Evolutionary conservation across 2,888 invertebrate species (phyloP).

Genomic region (Corythucha ciliata): DNA sequence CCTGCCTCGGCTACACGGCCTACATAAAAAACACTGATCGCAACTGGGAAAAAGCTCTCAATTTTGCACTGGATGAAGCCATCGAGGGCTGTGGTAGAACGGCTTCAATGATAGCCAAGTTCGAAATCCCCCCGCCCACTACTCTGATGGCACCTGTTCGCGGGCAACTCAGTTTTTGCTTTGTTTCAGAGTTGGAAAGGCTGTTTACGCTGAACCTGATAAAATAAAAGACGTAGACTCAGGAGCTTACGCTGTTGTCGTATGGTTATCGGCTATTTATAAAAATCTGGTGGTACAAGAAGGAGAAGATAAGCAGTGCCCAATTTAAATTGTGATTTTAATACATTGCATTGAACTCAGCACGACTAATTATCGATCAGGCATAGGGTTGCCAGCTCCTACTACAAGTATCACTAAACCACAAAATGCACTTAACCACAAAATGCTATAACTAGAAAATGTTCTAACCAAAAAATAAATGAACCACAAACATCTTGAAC

Average conservation of each 20-base stretch:
- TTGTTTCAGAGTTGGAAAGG: constrained; percentile 54
- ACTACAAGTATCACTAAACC: no score
- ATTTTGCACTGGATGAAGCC: constrained; percentile 26
- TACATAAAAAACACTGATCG: constrained; percentile 16
- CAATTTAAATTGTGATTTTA: no score
- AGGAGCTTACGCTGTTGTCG: constrained; percentile 56
- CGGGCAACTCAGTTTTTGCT: no score
- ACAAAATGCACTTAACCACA: no score
- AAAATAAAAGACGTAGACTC: constrained; percentile 52
- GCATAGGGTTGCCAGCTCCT: no score
- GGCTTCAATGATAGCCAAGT: constrained; percentile 32
- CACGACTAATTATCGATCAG: no score
- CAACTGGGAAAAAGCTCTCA: constrained; percentile 26
- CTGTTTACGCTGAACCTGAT: constrained; percentile 56
- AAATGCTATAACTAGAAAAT: no score
- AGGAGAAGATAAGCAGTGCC: constrained; percentile 19
- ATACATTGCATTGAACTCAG: no score
- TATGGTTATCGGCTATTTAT: constrained; percentile 49
- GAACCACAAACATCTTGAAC: no score
- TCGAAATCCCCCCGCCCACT: background rate
- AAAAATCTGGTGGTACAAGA: constrained; percentile 16
- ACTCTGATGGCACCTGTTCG: no score
- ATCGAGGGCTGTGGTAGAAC: constrained; percentile 33
- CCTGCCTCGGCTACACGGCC: constrained; percentile 21
- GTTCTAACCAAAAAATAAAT: no score